These are phyloP conservation scores for Chironomus tepperi DNA, from an alignment of 1,140 invertebrate species.

Conservation along the genomic window DNA sequence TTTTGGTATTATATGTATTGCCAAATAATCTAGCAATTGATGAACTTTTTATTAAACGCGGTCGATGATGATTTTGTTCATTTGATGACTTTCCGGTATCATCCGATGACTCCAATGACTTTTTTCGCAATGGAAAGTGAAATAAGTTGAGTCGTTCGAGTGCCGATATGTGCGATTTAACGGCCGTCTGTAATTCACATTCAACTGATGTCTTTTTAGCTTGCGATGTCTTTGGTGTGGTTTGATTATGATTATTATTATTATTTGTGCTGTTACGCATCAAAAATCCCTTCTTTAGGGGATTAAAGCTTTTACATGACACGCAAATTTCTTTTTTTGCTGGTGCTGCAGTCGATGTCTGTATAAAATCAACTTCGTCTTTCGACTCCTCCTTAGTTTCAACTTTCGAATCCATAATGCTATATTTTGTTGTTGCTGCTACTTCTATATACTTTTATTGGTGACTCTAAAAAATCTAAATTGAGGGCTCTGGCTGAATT, in stretches of 20 bases:
- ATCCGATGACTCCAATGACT: background rate
- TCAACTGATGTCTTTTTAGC: conserved; percentile 3
- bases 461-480: background rate
- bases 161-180: conserved; percentile 25
- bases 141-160: conserved; percentile 24
- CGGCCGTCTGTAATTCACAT: background rate
- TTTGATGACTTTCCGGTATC: background rate
- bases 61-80: conserved; percentile 25
- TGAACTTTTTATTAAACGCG: conserved; percentile 24
- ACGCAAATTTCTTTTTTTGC: conserved; percentile 19
- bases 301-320: conserved; percentile 14
- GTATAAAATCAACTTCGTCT: conserved; percentile 15
- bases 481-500: background rate
- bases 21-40: conserved; percentile 35
- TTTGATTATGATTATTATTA: background rate
- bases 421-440: background rate
- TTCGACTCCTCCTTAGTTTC: background rate
- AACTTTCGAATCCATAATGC: conserved; percentile 21
- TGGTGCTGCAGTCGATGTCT: background rate
- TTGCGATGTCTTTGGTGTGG: background rate
- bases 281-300: conserved; percentile 17
- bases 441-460: background rate
- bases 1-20: conserved; percentile 39
- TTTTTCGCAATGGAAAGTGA: conserved; percentile 24
- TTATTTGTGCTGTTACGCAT: background rate